phyloP scores from a whole-genome alignment of 2,797 vertebrate species.

The Chloroceryle amazona region DNA sequence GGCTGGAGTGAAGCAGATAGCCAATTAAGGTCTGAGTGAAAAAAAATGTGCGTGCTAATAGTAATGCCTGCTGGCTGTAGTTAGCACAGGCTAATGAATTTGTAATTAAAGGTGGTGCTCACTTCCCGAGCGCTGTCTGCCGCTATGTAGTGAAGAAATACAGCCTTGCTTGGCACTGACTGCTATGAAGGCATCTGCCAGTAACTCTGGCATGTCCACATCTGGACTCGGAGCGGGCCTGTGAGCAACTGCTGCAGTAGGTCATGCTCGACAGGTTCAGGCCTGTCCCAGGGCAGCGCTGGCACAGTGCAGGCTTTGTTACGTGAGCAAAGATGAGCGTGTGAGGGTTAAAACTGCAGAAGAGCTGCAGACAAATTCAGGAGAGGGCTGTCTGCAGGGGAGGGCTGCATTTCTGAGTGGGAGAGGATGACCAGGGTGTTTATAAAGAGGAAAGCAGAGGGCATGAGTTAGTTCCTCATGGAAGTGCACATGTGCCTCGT shows the following conservation, averaged over 20 bases:
- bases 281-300: fast-evolving
- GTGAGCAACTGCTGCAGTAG: neutral
- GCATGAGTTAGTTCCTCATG: neutral
- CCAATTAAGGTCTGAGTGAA: neutral
- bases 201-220: neutral
- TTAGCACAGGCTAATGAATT: neutral
- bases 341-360: neutral
- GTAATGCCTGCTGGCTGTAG: neutral
- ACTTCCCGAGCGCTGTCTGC: neutral
- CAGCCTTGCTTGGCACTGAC: neutral
- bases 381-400: neutral
- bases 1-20: neutral
- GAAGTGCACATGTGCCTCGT: neutral
- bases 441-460: neutral
- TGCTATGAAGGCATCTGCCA: neutral
- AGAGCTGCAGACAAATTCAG: neutral
- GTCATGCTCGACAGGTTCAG: fast-evolving
- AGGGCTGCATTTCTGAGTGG: neutral
- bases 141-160: neutral
- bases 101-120: neutral
- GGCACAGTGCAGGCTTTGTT: neutral
- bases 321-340: fast-evolving
- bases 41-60: neutral
- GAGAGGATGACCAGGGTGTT: neutral
- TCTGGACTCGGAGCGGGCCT: neutral